Base-by-base conservation (phyloP, 1,140 invertebrate genomes). In the Ostrea denselamellosa region DNA sequence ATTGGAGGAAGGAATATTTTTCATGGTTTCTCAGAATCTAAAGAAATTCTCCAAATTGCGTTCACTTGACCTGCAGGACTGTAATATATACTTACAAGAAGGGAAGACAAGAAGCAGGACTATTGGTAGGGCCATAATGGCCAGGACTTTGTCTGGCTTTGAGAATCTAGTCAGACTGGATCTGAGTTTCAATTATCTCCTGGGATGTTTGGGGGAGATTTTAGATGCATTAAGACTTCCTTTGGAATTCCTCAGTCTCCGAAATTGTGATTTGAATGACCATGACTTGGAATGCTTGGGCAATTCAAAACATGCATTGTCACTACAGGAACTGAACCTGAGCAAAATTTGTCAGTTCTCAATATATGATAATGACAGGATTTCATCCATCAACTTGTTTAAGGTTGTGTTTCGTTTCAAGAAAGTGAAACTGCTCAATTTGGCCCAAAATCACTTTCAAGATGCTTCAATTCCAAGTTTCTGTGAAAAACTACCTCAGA, bases 11-110 rank as follows among this genome's bases (percentile, higher is more conserved):
- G 90, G 89, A 25, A 89, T 93, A 53, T 91, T 93, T 51, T 88
- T 87, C 85, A 71, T 91, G 25, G 86, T 93, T 8, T 87, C 88
- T 22, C 82, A 85, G 8, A 90, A 92, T 83, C 85, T 93, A 17
- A 86, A 90, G 52, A 91, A 90, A 81, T 93, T 91, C 44, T 87
- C 87, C 14, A 86, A 89, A 81, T 65, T 93, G 12, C 89, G 89
- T 22, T 88, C 88, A 19, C 84, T 93, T 9, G 92, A 93, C 82
- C 71, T 93, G 0, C 90, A 91, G 68, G 91, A 93, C 87, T 93
- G 92, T 81, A 92, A 91, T 85, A 90, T 93, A 51, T 93, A 93
- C 86, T 86, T 93, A 19, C 90, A 92, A 86, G 89, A 91, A 58
- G 92, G 92, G 12, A 87, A 86, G 19, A 93, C 92, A 12, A 88